phyloP scores from a whole-genome alignment of 2,797 vertebrate genomes.

The Glyptemys insculpta region DNA sequence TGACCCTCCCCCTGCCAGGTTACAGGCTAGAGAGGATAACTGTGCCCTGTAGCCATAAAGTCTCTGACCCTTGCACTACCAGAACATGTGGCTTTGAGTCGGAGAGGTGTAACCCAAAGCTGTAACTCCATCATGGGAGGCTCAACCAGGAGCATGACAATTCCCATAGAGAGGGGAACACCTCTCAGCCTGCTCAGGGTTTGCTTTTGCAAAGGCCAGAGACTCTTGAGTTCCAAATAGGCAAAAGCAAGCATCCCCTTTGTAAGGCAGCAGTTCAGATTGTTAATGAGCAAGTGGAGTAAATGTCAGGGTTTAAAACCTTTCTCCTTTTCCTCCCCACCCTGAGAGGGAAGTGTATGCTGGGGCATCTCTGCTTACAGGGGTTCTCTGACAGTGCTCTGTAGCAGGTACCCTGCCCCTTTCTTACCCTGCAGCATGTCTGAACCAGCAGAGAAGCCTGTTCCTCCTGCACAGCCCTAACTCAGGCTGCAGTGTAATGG shows the following conservation, averaged over 20 bases:
- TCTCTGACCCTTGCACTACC: neutral
- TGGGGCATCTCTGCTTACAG: neutral
- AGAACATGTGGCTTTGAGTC: neutral
- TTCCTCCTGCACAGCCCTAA: no score
- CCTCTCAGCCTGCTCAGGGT: neutral
- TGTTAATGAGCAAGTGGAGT: neutral
- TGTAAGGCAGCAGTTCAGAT: no score
- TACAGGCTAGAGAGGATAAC: no score
- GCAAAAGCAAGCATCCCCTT: neutral
- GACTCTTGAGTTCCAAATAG: neutral
- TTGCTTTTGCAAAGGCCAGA: neutral
- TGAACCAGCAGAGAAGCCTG: no score
- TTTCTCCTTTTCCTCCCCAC: slow-evolving; percentile 25
- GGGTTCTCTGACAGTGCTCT: neutral
- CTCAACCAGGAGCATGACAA: neutral
- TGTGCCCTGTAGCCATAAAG: neutral
- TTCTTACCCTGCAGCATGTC: neutral
- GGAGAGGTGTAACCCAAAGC: neutral
- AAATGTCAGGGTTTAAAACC: neutral
- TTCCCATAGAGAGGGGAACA: neutral
- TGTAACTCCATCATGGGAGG: neutral
- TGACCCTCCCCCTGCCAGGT: no score
- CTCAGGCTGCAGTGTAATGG: no score
- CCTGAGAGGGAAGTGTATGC: fast-evolving
- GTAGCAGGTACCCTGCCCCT: neutral